Evolutionary conservation across 2,797 vertebrate genomes (phyloP).

Genomic region (Gallinago nigripennis): DNA sequence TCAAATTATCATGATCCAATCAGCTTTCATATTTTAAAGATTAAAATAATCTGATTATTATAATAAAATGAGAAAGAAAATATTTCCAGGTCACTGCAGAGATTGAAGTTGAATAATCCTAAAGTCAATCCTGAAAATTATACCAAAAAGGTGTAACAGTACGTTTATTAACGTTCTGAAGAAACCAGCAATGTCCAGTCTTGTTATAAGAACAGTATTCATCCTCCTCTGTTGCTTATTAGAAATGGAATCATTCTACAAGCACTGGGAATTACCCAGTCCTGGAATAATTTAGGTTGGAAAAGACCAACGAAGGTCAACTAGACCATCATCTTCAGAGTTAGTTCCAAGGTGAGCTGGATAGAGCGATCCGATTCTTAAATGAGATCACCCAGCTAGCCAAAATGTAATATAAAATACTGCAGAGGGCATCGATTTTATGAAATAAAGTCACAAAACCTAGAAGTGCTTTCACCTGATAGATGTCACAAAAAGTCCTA

Average conservation of each 20-base stretch:
- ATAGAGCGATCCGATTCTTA: neutral
- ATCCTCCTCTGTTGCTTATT: neutral
- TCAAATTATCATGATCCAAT: neutral
- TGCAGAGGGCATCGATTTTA: neutral
- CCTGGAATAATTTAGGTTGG: neutral
- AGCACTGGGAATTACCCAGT: neutral
- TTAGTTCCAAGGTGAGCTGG: neutral
- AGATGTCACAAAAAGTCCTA: neutral
- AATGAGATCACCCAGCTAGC: neutral
- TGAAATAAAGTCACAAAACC: neutral
- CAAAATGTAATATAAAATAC: neutral
- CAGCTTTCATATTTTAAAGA: neutral
- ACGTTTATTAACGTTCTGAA: neutral
- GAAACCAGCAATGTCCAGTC: neutral
- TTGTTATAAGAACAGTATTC: neutral
- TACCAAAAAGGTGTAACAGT: neutral
- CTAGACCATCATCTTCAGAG: neutral
- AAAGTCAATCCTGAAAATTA: neutral
- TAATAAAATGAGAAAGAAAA: neutral
- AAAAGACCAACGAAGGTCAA: neutral
- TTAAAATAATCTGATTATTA: neutral
- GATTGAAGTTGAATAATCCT: neutral
- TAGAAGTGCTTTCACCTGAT: neutral
- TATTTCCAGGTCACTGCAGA: neutral
- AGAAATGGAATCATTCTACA: neutral